Evolutionary conservation across 2,888 invertebrate species (phyloP).

Genomic region (Amitus sp.): DNA sequence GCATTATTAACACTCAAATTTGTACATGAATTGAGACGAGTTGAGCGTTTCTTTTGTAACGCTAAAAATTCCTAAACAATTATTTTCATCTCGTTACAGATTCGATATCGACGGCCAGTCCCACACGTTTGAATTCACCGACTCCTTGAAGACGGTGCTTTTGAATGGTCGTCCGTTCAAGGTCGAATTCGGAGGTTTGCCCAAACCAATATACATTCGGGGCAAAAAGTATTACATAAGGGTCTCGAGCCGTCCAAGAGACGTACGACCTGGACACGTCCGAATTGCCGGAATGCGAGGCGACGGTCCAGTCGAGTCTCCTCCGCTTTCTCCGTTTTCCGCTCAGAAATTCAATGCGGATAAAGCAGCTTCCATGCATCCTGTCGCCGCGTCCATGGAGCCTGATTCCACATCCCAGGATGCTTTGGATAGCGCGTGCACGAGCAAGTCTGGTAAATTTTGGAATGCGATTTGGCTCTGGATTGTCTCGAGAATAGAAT

Average conservation of each 20-base stretch:
- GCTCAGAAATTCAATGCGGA: slow-evolving; percentile 25
- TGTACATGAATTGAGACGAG: no score
- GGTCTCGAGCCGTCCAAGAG: slow-evolving; percentile 81
- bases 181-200: slow-evolving; percentile 86
- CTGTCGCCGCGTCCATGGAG: slow-evolving; percentile 36
- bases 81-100: slow-evolving; percentile 42
- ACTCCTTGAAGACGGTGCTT: slow-evolving; percentile 79
- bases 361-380: not conserved
- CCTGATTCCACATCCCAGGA: slow-evolving; percentile 58
- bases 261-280: slow-evolving; percentile 77
- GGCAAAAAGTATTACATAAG: slow-evolving; percentile 83
- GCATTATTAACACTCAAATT: no score
- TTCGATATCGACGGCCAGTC: slow-evolving; percentile 77
- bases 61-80: no score
- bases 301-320: slow-evolving; percentile 57
- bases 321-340: slow-evolving; percentile 41
- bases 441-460: slow-evolving; percentile 49
- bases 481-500: not conserved
- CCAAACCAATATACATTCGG: slow-evolving; percentile 80
- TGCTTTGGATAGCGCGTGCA: slow-evolving; percentile 48
- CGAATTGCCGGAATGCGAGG: slow-evolving; percentile 81
- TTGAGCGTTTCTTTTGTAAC: no score
- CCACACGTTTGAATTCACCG: slow-evolving; percentile 83
- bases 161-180: slow-evolving; percentile 82
- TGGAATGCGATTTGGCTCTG: not conserved